Base-by-base conservation (phyloP, 2,888 invertebrate genomes). In the Eucriotettix oculatus region DNA sequence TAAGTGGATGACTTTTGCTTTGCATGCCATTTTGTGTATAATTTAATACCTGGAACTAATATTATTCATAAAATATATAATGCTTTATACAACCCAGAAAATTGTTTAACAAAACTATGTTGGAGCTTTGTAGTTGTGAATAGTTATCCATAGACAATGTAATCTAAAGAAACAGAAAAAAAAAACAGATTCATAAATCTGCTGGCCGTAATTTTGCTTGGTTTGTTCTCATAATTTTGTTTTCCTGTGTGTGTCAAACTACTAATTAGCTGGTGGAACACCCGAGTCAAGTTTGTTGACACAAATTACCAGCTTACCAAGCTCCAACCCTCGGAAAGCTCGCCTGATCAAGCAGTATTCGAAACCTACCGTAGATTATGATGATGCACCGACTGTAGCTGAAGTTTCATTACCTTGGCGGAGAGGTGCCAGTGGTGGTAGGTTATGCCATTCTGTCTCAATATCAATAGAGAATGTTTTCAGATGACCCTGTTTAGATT, bases 341-440 rank as follows among this genome's bases (percentile, higher is more conserved):
- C 81, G 83, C 72, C 80, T 83, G 67, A 82, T 84, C 70, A 82
- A 82, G 75, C 82, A 82, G 72, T 83, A 83, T 75, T 80, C 81
- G 73, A 77, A 78, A 74, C 62, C 66, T 57, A 61, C 61, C 60
- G 66, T 68, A 52, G 79, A 79, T 72, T 64, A 67, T 60, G 82
- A 81, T 66, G 78, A 82, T 70, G 79, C 82, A 69, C 83, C 85
- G 68, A 87, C 88, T 68, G 84, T 85, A 70, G 85, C 87, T 72
- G 90, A 90, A 78, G 81, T 84, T 74, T 84, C 85, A 68, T 81
- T 90, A 74, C 91, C 91, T 71, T 91, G 91, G 91, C 83, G 88
- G 74, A 66, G 74, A 56, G 79, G 84, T 16, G 58, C 57, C 44
- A 57, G 53, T 57, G 61, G 61, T 52, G 61, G 61, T 62, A 62